These are phyloP conservation scores for Pheosia tremula DNA, from an alignment of 2,888 invertebrate species.

Conservation along the genomic window DNA sequence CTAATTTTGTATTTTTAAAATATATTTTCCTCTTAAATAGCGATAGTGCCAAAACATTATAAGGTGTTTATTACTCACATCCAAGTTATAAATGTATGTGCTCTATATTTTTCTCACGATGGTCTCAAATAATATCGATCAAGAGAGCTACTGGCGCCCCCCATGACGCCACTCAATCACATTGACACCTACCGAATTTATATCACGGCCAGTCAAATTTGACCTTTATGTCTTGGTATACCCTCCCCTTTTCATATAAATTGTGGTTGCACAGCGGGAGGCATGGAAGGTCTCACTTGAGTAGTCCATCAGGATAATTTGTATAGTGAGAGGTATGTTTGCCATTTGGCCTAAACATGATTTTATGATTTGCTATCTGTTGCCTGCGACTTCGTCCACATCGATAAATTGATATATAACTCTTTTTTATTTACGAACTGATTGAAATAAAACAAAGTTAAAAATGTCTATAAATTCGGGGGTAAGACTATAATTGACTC, in stretches of 20 bases:
- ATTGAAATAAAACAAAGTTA: too few relatives aligned
- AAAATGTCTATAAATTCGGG: too few relatives aligned
- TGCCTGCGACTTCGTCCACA: too few relatives aligned
- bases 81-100: neutral
- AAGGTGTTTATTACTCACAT: neutral
- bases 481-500: too few relatives aligned
- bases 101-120: conserved; percentile 22
- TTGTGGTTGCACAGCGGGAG: conserved; percentile 5
- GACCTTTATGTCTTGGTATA: conserved; percentile 36
- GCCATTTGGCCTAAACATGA: conserved; percentile 29
- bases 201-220: conserved; percentile 31
- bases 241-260: neutral
- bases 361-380: conserved; percentile 28
- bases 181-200: conserved; percentile 47
- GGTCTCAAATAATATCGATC: conserved; percentile 26
- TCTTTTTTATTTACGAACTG: too few relatives aligned
- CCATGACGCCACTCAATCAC: conserved; percentile 49
- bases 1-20: too few relatives aligned
- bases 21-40: too few relatives aligned
- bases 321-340: conserved; percentile 8
- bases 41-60: too few relatives aligned
- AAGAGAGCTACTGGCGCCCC: conserved; percentile 45
- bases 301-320: neutral
- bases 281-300: neutral
- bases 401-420: too few relatives aligned